A percentile compares a stretch with the other conserved stretches of the same genome.
Conservation (phyloP, 2,888 invertebrate species). For the Machimus atricapillus region DNA sequence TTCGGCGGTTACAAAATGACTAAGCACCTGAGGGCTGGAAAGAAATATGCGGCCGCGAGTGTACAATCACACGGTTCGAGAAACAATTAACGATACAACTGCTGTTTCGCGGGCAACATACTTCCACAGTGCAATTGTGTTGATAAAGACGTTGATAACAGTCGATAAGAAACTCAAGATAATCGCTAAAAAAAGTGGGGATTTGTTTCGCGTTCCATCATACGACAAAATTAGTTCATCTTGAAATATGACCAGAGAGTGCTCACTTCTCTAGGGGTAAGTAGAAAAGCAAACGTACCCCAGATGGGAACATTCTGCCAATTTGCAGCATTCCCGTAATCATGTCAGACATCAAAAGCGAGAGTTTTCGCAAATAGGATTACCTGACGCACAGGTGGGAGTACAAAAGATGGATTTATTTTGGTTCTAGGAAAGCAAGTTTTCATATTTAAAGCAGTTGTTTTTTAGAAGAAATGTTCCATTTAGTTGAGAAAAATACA, state of each 20-base stretch:
- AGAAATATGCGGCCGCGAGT: background rate
- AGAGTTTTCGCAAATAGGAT: background rate
- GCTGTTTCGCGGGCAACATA: background rate
- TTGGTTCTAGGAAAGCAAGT: background rate
- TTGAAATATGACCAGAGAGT: background rate
- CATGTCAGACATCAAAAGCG: background rate
- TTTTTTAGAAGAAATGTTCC: background rate
- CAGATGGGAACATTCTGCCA: background rate
- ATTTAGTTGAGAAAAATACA: background rate
- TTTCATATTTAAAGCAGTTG: background rate
- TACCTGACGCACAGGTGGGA: background rate
- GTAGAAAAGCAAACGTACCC: background rate
- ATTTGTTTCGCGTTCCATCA: background rate
- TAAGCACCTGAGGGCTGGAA: background rate
- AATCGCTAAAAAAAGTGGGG: background rate
- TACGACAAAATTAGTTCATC: background rate
- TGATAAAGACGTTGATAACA: background rate
- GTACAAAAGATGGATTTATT: background rate
- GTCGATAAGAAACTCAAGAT: background rate
- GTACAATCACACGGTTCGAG: background rate
- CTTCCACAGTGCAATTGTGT: background rate
- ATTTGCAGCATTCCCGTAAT: background rate
- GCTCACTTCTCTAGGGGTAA: background rate
- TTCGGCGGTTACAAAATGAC: slow-evolving; percentile 21
- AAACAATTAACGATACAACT: background rate